Evolutionary conservation across 2,113 vertebrate genomes (phyloP).

Genomic region (Sigmodon hispidus): DNA sequence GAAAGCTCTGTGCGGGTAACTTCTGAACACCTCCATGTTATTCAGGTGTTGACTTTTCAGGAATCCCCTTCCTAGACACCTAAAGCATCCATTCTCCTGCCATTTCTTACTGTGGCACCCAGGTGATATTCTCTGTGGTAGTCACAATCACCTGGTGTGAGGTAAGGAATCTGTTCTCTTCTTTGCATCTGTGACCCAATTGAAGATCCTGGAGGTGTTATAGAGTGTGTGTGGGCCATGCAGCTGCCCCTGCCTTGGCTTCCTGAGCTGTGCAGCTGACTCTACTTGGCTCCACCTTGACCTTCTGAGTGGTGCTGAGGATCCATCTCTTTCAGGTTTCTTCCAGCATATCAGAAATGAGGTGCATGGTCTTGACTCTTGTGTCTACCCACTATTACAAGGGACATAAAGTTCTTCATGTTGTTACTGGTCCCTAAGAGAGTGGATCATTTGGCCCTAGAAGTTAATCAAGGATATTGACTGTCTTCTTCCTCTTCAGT

Average conservation of each 20-base stretch:
- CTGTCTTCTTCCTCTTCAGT: not conserved
- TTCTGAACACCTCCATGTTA: not conserved
- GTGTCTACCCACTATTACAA: not conserved
- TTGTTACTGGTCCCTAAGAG: not conserved
- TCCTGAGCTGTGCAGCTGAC: not conserved
- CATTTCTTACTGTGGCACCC: not conserved
- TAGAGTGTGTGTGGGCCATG: accelerated
- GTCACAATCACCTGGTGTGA: not conserved
- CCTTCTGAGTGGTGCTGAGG: not conserved
- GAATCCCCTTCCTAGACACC: not conserved
- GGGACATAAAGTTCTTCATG: not conserved
- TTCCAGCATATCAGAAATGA: not conserved
- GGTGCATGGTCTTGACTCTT: not conserved
- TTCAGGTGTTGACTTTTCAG: not conserved
- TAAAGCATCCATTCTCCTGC: not conserved
- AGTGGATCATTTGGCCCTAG: not conserved
- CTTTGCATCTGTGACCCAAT: not conserved
- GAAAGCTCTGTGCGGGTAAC: not conserved
- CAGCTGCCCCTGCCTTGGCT: not conserved
- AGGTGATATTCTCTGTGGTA: not conserved
- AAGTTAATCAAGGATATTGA: not conserved
- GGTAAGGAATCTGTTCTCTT: not conserved
- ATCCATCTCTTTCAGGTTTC: not conserved
- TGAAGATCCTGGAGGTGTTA: not conserved
- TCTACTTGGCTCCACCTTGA: not conserved